Percentiles rank a stretch among this genome's conserved stretches.
Conservation (phyloP, 2,113 vertebrate genomes). For the Chionomys nivalis region DNA sequence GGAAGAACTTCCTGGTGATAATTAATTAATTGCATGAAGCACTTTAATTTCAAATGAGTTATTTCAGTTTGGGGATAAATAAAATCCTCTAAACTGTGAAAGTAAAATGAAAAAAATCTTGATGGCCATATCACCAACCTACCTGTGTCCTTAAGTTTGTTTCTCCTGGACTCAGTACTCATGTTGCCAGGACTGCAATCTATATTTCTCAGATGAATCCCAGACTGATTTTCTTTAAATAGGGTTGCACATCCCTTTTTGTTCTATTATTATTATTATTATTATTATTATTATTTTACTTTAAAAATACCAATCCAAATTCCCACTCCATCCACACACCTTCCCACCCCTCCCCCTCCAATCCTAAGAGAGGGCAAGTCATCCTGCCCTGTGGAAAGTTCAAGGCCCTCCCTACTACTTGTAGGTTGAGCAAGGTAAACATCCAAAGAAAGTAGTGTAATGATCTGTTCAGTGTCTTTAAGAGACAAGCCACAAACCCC, state of each 20-base stretch:
- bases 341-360: no score
- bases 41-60: slow-evolving; percentile 64
- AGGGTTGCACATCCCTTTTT: not conserved
- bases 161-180: not conserved
- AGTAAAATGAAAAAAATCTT: slow-evolving; percentile 65
- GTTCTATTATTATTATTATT: no score
- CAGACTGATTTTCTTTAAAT: not conserved
- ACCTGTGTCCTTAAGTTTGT: not conserved
- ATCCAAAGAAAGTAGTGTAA: no score
- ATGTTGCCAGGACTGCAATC: not conserved
- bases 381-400: no score
- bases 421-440: no score
- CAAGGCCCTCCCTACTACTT: no score
- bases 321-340: no score
- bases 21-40: slow-evolving; percentile 69
- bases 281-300: no score
- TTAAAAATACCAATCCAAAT: no score
- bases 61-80: slow-evolving; percentile 43
- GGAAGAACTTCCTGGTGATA: slow-evolving; percentile 64
- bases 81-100: slow-evolving; percentile 63
- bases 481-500: no score
- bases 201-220: not conserved
- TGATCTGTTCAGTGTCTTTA: no score
- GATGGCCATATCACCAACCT: not conserved
- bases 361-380: no score